These are phyloP conservation scores for Fratercula arctica DNA, from an alignment of 2,797 vertebrate species.

Conservation along the genomic window DNA sequence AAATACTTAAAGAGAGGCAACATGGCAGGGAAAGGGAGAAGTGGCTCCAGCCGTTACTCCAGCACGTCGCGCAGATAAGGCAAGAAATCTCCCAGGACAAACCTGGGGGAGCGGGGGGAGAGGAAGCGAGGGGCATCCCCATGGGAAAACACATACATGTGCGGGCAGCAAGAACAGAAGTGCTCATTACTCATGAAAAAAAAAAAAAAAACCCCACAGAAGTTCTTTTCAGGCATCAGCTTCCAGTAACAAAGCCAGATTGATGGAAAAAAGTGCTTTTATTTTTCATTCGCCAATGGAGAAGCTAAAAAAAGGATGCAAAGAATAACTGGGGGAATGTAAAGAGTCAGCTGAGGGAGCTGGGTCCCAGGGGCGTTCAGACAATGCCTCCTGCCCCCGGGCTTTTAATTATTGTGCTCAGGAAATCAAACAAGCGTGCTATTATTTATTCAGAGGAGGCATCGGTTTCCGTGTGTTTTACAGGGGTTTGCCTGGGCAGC, in stretches of 20 bases:
- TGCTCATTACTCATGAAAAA: slow-evolving; percentile 56
- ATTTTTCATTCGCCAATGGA: slow-evolving; percentile 59
- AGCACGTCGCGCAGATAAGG: not conserved
- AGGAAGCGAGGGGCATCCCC: slow-evolving; percentile 29
- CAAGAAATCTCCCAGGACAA: not conserved
- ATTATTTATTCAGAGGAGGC: slow-evolving; percentile 58
- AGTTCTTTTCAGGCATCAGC: slow-evolving; percentile 67
- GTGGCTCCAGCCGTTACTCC: not conserved
- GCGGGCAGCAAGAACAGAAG: slow-evolving; percentile 22
- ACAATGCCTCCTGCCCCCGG: slow-evolving; percentile 50
- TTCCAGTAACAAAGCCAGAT: slow-evolving; percentile 63
- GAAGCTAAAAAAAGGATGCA: not conserved
- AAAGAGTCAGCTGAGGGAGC: slow-evolving; percentile 62
- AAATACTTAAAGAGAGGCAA: not conserved
- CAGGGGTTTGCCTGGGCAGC: not conserved
- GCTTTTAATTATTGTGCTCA: slow-evolving; percentile 60
- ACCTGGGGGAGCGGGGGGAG: not conserved
- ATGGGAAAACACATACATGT: slow-evolving; percentile 66
- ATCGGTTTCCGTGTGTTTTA: slow-evolving; percentile 48
- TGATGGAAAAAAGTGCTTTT: slow-evolving; percentile 65
- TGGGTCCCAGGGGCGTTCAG: slow-evolving; percentile 36
- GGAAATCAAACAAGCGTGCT: slow-evolving; percentile 66
- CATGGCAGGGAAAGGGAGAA: not conserved
- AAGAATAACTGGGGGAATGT: slow-evolving; percentile 47
- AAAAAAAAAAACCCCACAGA: slow-evolving; percentile 29